Conservation (phyloP, 2,113 vertebrate species). For the Crocuta crocuta region DNA sequence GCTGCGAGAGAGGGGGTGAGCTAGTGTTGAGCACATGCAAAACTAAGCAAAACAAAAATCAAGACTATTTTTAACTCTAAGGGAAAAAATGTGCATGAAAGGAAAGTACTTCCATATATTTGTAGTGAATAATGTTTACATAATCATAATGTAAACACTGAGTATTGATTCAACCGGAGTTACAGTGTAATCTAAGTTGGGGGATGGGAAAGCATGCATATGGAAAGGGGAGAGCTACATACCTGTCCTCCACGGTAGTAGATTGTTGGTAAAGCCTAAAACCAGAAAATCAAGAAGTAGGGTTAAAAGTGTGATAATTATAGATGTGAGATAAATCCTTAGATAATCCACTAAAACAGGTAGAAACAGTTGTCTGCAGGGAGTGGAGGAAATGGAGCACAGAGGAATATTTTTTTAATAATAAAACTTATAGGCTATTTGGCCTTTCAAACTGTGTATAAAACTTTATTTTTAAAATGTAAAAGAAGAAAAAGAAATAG, state of each 20-base stretch:
- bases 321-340: constrained; percentile 50
- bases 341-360: constrained; percentile 51
- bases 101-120: not conserved
- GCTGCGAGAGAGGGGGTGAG: not conserved
- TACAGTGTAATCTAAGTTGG: not conserved
- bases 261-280: constrained; percentile 18
- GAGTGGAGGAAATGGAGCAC: not conserved
- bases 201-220: not conserved
- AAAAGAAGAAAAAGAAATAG: constrained; percentile 21
- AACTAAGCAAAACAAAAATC: constrained; percentile 41
- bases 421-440: constrained; percentile 18
- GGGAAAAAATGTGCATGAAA: not conserved
- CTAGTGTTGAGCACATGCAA: not conserved
- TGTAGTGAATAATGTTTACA: constrained; percentile 8
- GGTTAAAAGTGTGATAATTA: constrained; percentile 59
- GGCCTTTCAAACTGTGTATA: constrained; percentile 3
- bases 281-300: constrained; percentile 10
- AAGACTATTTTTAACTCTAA: not conserved
- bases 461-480: not conserved
- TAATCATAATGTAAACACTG: constrained; percentile 11
- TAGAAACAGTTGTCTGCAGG: not conserved
- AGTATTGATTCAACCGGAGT: not conserved
- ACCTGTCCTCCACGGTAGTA: not conserved
- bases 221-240: not conserved
- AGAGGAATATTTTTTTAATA: not conserved